Evolutionary conservation across 2,797 vertebrate species (phyloP).

Genomic region (Crocodylus rhombifer): DNA sequence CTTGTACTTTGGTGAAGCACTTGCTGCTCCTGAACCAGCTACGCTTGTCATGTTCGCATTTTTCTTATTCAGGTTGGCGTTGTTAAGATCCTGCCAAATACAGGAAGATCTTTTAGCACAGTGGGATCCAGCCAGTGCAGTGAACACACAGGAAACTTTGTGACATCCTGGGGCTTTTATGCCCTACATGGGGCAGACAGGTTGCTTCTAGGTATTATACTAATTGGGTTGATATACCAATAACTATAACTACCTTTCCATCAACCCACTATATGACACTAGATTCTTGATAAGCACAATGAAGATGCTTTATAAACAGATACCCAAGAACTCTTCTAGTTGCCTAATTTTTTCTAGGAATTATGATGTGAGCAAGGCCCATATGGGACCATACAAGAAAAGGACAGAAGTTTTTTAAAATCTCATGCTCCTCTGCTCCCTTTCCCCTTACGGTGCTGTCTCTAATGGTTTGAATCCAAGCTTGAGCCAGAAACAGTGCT

Average conservation of each 20-base stretch:
- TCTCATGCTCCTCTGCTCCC: background rate
- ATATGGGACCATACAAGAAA: background rate
- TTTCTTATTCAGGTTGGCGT: constrained; percentile 77
- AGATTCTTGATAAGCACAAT: background rate
- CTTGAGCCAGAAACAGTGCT: background rate
- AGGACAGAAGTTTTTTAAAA: background rate
- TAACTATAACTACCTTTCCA: too few relatives aligned
- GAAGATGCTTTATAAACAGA: background rate
- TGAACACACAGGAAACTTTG: background rate
- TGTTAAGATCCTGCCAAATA: constrained; percentile 84
- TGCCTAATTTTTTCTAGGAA: background rate
- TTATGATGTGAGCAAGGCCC: background rate
- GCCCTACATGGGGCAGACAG: background rate
- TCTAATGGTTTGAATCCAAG: background rate
- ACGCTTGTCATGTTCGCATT: background rate
- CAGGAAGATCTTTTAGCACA: background rate
- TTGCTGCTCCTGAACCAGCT: background rate
- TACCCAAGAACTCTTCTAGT: background rate
- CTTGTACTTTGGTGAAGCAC: constrained; percentile 63
- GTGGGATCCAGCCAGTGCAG: background rate
- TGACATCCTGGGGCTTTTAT: background rate
- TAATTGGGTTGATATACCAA: background rate
- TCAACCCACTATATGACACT: background rate
- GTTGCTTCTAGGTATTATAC: background rate
- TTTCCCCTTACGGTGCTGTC: background rate